Percentiles rank a stretch among this genome's conserved stretches.
These are phyloP conservation scores for Drosophila neonasuta DNA, from an alignment of 2,888 invertebrate genomes.

Conservation along the genomic window DNA sequence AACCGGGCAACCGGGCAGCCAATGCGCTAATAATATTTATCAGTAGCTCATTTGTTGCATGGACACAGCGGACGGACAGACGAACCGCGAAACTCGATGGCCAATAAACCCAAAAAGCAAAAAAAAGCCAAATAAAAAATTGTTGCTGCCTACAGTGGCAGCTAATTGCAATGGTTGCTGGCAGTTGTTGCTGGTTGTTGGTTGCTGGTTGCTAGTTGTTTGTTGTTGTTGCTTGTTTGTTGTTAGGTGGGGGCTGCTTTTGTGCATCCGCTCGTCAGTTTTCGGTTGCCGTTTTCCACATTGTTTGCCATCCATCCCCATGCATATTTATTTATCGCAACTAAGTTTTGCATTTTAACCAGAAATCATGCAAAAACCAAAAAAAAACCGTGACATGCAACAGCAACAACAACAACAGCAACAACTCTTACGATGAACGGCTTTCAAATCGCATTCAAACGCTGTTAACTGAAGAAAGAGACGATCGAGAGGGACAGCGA, in stretches of 20 bases:
- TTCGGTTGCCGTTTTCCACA: conserved; percentile 65
- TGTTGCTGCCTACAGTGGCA: conserved; percentile 34
- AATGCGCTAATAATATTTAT: conserved; percentile 75
- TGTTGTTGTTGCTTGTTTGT: conserved; percentile 30
- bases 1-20: conserved; percentile 47
- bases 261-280: conserved; percentile 73
- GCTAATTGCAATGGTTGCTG: conserved; percentile 56
- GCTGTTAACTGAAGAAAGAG: conserved; percentile 67
- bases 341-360: conserved; percentile 71
- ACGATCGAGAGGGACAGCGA: conserved; percentile 21
- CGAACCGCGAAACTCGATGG: conserved; percentile 30
- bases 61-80: conserved; percentile 34
- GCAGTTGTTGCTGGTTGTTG: conserved; percentile 32
- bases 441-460: conserved; percentile 66
- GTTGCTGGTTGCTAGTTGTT: conserved; percentile 34
- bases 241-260: conserved; percentile 51
- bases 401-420: conserved; percentile 51
- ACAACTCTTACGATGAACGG: conserved; percentile 51
- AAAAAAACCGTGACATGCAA: conserved; percentile 61
- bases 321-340: conserved; percentile 74
- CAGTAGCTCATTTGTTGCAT: conserved; percentile 75
- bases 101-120: conserved; percentile 62
- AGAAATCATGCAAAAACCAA: conserved; percentile 66
- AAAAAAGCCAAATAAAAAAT: conserved; percentile 59
- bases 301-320: conserved; percentile 65